Percentiles rank a stretch among this genome's conserved stretches.
Conservation (phyloP, 2,797 vertebrate genomes). For the Lacerta bilineata region DNA sequence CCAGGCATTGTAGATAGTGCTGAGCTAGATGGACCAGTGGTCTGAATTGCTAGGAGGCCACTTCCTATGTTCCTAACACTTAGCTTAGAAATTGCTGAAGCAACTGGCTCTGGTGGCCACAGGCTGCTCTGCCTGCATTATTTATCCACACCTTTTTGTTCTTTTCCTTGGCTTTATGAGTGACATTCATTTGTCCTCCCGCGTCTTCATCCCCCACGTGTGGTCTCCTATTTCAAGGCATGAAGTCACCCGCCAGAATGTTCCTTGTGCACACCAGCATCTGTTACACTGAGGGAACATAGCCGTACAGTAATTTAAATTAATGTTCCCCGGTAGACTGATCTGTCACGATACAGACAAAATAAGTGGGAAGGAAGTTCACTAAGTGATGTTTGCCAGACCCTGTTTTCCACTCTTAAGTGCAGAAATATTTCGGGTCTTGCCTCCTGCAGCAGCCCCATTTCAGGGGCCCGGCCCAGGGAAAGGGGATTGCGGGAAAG, state of each 20-base stretch:
- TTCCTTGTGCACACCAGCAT: constrained; percentile 14
- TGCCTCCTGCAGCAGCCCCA: constrained; percentile 31
- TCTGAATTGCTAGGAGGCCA: too few species aligned
- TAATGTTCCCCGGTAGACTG: constrained; percentile 39
- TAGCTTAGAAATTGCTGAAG: neutral
- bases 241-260: neutral
- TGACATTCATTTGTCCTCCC: constrained; percentile 27
- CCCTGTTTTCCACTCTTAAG: neutral
- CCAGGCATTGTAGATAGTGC: neutral
- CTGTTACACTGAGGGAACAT: constrained; percentile 22
- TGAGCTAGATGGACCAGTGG: neutral
- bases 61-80: neutral
- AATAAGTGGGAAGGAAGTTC: constrained; percentile 47
- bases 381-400: constrained; percentile 43
- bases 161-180: constrained; percentile 19
- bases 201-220: neutral
- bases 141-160: neutral
- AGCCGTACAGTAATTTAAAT: neutral
- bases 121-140: neutral
- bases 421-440: constrained; percentile 13
- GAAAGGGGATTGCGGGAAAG: accelerated
- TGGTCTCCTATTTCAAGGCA: constrained; percentile 50
- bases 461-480: neutral
- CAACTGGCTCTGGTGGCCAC: neutral
- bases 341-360: constrained; percentile 35